These are phyloP conservation scores for Actinemys pallida DNA, from an alignment of 2,113 vertebrate species.

Conservation along the genomic window DNA sequence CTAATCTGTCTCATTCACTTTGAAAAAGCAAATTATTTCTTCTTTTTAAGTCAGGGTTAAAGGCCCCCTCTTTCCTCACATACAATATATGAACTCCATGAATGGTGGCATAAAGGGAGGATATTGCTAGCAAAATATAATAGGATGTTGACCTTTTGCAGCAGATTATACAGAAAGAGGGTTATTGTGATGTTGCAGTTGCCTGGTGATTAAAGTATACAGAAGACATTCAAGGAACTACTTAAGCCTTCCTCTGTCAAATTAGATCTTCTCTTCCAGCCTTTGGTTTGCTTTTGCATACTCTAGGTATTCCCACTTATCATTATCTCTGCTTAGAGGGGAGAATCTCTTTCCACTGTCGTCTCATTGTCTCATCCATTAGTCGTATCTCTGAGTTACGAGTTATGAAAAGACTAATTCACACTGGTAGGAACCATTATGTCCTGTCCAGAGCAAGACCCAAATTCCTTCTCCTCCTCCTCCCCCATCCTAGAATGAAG, in stretches of 20 bases:
- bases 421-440: rapidly evolving
- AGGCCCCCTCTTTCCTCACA: not conserved
- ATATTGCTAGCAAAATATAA: conserved; percentile 38
- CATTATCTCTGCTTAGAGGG: not conserved
- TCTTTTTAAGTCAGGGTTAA: conserved; percentile 35
- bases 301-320: not conserved
- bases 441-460: not conserved
- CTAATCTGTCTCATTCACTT: conserved; percentile 31
- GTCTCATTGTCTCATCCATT: not conserved
- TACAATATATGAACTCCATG: not conserved
- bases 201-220: not conserved
- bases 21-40: conserved; percentile 32
- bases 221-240: not conserved
- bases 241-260: conserved; percentile 9
- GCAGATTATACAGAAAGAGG: conserved; percentile 22
- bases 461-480: not conserved
- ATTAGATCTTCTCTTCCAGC: not conserved
- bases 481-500: not conserved
- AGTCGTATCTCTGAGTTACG: not conserved
- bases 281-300: conserved; percentile 15
- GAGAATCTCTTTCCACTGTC: not conserved
- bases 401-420: not conserved
- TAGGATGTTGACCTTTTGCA: conserved; percentile 21
- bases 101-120: conserved; percentile 3
- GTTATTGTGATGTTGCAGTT: not conserved